These are phyloP conservation scores for Aproaerema taeniolella DNA, from an alignment of 2,888 invertebrate genomes.

Conservation along the genomic window DNA sequence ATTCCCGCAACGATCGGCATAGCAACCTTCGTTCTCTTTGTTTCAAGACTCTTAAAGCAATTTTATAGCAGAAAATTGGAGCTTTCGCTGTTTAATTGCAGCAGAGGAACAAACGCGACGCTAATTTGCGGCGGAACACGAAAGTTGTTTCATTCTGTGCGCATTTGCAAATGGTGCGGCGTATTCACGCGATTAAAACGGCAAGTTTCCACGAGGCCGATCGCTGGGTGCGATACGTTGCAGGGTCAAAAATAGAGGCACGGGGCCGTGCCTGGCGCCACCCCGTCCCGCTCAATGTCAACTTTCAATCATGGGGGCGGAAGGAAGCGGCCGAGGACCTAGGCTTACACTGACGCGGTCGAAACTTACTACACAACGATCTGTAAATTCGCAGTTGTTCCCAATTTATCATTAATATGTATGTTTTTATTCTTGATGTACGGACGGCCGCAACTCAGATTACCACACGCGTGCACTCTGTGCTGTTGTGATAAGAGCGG, in stretches of 20 bases:
- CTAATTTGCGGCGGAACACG: conserved; percentile 48
- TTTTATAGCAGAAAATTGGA: conserved; percentile 25
- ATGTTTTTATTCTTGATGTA: no score
- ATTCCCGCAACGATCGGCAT: neutral
- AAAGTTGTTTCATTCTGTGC: conserved; percentile 44
- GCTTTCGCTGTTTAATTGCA: conserved; percentile 38
- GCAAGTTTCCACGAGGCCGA: conserved; percentile 69
- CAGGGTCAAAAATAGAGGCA: conserved; percentile 67
- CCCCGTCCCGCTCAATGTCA: conserved; percentile 64
- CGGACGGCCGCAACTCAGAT: no score
- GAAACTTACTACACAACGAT: no score
- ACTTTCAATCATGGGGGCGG: conserved; percentile 70
- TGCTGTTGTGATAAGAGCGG: no score
- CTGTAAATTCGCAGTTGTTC: no score
- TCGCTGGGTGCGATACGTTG: conserved; percentile 68
- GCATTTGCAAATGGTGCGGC: conserved; percentile 61
- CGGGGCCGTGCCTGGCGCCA: conserved; percentile 72
- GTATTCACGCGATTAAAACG: conserved; percentile 67
- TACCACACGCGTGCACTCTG: no score
- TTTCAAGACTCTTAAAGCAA: conserved; percentile 9
- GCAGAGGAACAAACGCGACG: conserved; percentile 37
- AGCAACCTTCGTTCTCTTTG: conserved; percentile 10
- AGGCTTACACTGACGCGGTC: conserved; percentile 49
- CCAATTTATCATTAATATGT: no score
- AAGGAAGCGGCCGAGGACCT: conserved; percentile 57